Percentiles rank a stretch among this genome's conserved stretches.
These are phyloP conservation scores for Diabrotica undecimpunctata DNA, from an alignment of 1,140 invertebrate species.

Conservation along the genomic window DNA sequence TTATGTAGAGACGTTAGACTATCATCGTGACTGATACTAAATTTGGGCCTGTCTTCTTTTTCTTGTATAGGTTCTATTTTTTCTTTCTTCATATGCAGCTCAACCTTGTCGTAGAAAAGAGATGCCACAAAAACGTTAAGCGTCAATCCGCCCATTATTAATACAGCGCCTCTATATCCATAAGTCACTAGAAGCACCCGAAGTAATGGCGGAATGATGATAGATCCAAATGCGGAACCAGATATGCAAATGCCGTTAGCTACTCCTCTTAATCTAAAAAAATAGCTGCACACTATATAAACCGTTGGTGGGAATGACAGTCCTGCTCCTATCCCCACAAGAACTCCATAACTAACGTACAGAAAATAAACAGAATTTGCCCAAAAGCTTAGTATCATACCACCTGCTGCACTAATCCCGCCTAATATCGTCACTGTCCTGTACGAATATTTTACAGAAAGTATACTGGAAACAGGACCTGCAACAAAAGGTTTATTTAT, in stretches of 20 bases:
- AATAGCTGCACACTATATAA: conserved; percentile 88
- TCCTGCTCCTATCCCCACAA: conserved; percentile 77
- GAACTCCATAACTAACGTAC: conserved; percentile 75
- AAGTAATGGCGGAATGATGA: conserved; percentile 74
- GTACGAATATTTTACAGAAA: conserved; percentile 88
- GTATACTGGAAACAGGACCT: conserved; percentile 85
- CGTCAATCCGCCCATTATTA: conserved; percentile 78
- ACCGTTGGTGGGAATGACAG: conserved; percentile 82
- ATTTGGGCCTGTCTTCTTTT: conserved; percentile 31
- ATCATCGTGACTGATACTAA: conserved; percentile 45
- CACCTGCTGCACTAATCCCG: conserved; percentile 74
- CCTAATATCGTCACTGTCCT: conserved; percentile 84
- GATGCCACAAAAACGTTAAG: conserved; percentile 81
- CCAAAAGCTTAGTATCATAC: conserved; percentile 82
- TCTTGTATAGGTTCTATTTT: conserved; percentile 52
- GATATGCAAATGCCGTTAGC: conserved; percentile 88
- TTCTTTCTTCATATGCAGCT: conserved; percentile 70
- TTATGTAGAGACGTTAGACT: conserved; percentile 36
- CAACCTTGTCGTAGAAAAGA: conserved; percentile 77
- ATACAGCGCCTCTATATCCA: conserved; percentile 74
- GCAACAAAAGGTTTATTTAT: conserved; percentile 40
- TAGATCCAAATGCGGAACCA: conserved; percentile 78
- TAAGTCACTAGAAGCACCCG: conserved; percentile 66
- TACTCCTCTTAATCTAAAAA: conserved; percentile 72
- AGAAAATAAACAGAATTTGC: conserved; percentile 72